Percentiles rank a stretch among this genome's conserved stretches.
Conservation (phyloP, 2,113 vertebrate species). For the Brachionichthys hirsutus region DNA sequence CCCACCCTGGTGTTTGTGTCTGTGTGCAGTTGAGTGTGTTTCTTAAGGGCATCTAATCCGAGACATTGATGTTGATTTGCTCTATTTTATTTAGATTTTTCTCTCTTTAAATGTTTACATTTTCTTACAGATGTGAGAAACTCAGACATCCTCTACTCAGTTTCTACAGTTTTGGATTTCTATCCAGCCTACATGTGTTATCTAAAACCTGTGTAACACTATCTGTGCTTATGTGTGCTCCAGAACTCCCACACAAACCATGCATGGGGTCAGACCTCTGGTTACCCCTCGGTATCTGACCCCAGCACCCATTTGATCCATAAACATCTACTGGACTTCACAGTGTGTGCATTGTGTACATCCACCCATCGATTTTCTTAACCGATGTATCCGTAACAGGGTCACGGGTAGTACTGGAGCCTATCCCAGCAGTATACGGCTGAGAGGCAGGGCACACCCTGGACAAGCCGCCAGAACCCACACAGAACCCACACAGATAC, state of each 20-base stretch:
- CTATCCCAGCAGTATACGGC: too few relatives aligned
- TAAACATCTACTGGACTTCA: slow-evolving; percentile 54
- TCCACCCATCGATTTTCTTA: too few relatives aligned
- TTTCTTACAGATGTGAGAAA: not conserved
- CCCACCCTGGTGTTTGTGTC: slow-evolving; percentile 40
- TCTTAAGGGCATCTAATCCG: not conserved
- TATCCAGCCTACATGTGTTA: not conserved
- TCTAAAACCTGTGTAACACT: too few relatives aligned
- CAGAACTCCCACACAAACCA: slow-evolving; percentile 52
- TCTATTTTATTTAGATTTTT: not conserved
- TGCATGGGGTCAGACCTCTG: slow-evolving; percentile 58
- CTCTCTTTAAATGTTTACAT: not conserved
- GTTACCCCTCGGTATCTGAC: slow-evolving; percentile 62
- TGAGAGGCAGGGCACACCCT: too few relatives aligned
- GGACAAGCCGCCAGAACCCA: too few relatives aligned
- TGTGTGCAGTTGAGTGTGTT: slow-evolving; percentile 16
- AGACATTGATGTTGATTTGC: slow-evolving; percentile 3
- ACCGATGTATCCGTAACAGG: too few relatives aligned
- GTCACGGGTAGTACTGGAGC: too few relatives aligned
- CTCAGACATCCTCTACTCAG: not conserved
- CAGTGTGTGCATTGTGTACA: slow-evolving; percentile 20
- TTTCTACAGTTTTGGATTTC: not conserved
- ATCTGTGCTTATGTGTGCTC: slow-evolving; percentile 21
- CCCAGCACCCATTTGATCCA: slow-evolving; percentile 51
- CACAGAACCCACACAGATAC: too few relatives aligned